Evolutionary conservation across 2,113 vertebrate species (phyloP), one percentile per base, ranked within the genome.

Genomic region (Plotosus lineatus): DNA sequence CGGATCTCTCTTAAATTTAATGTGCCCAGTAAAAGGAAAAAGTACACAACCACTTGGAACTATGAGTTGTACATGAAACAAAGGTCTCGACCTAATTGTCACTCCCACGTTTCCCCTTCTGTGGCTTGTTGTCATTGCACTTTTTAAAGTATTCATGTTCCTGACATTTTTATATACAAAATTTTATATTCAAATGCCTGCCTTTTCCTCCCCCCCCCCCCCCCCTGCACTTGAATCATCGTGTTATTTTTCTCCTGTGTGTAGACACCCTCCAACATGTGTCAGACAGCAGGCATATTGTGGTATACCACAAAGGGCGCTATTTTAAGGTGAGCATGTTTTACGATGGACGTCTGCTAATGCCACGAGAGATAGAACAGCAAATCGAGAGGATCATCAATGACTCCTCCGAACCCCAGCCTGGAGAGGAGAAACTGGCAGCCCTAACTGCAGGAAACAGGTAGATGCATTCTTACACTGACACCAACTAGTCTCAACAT

Each of bases 251-350:
- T 68, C 28, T 86, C 78, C 75, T 83, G 69, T 60, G 38, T 65
- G 19, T 38, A 99, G 97, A 99, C 87, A 93, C 88, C 21, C 82
- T 99, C 15, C 96, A 98, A 88, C 98, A 99, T 40, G 23, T 95
- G 76, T 95, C 94, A 28, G 95, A 99, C 89, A 98, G 94, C 95
- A 96, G 92, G 83, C 97, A 99, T 92, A 95, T 99, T 6, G 94
- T 93, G 0, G 96, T 99, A 77, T 96, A 93, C 88, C 96, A 99
- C 81, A 93, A 89, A 77, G 98, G 98, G 0, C 95, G 98, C 11
- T 98, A 94, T 90, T 99, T 94, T 94, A 98, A 97, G 86, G 95
- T 99, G 76, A 95, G 95, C 93, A 88, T 99, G 65, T 98, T 98
- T 90, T 96, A 99, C 0, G 95, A 96, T 0, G 98, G 97, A 1